Base-by-base conservation (phyloP, 2,888 invertebrate genomes). In the Drosophila demipolita region DNA sequence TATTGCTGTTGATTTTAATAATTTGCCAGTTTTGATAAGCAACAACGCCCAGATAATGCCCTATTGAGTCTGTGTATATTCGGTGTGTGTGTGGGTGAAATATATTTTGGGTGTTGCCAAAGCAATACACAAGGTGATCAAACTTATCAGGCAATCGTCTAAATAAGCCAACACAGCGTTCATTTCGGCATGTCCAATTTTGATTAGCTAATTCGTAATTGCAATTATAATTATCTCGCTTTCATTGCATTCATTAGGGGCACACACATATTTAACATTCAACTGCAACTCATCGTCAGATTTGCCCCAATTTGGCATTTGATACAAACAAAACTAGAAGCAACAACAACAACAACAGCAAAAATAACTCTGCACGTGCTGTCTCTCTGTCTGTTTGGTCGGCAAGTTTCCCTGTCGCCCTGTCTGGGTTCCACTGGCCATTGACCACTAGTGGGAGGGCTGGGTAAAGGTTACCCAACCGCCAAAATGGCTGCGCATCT, bases 1-100 rank as follows among this genome's bases (percentile, higher is more conserved):
- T 84, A 84, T 84, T 80, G 88, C 86, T 80, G 88, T 85, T 85
- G 88, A 84, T 87, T 84, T 84, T 84, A 83, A 87, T 84, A 88
- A 82, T 81, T 82, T 73, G 68, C 75, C 66, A 62, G 65, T 61
- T 79, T 75, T 69, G 64, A 54, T 58, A 67, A 68, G 75, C 75
- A 74, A 74, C 64, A 68, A 64, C 45, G 64, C 77, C 80, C 73
- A 78, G 69, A 76, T 80, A 82, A 87, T 80, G 80, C 67, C 70
- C 72, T 80, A 80, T 80, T 80, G 76, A 49, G 67, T 62, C 32
- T 49, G 38, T 65, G 26, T 58, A 2, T 57, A 36, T 26, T 33
- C 26, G 2, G 8, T 42, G 54, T 53, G 53, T 52, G 57, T 36
- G 7, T 38, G 5, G 33, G 12, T 36, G 20, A 26, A 6, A 26